Evolutionary conservation across 2,797 vertebrate genomes (phyloP).

Genomic region (Hydrophis major): DNA sequence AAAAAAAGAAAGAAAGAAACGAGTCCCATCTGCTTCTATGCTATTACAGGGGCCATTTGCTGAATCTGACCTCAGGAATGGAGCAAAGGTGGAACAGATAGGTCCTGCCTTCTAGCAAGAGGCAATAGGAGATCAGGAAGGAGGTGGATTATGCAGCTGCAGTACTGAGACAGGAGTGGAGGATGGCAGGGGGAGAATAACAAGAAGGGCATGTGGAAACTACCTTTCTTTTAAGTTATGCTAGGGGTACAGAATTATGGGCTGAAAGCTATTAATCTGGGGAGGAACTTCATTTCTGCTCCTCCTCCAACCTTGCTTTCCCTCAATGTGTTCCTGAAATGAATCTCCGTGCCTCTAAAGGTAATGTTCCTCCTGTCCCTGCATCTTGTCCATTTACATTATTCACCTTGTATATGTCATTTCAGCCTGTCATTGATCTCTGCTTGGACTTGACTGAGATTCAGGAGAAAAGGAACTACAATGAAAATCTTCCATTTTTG

Average conservation of each 20-base stretch:
- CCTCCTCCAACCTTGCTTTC: background rate
- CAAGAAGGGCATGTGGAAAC: background rate
- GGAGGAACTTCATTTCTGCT: background rate
- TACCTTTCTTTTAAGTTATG: background rate
- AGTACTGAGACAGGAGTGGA: background rate
- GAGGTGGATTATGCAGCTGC: background rate
- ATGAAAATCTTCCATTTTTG: background rate
- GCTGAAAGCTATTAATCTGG: background rate
- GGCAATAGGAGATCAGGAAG: background rate
- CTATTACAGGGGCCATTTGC: background rate
- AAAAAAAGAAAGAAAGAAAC: background rate
- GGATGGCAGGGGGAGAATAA: background rate
- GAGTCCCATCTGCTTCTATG: background rate
- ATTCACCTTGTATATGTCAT: background rate
- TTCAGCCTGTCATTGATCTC: background rate
- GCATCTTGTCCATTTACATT: background rate
- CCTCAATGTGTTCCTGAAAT: background rate
- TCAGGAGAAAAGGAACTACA: background rate
- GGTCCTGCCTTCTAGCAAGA: background rate
- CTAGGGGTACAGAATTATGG: background rate
- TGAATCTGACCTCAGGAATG: background rate
- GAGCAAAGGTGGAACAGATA: background rate
- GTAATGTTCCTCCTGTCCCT: background rate
- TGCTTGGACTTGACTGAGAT: background rate
- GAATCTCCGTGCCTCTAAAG: background rate